Evolutionary conservation across 2,888 invertebrate genomes (phyloP), one percentile per base, ranked within the genome.

Genomic region (Chrysomela aeneicollis): DNA sequence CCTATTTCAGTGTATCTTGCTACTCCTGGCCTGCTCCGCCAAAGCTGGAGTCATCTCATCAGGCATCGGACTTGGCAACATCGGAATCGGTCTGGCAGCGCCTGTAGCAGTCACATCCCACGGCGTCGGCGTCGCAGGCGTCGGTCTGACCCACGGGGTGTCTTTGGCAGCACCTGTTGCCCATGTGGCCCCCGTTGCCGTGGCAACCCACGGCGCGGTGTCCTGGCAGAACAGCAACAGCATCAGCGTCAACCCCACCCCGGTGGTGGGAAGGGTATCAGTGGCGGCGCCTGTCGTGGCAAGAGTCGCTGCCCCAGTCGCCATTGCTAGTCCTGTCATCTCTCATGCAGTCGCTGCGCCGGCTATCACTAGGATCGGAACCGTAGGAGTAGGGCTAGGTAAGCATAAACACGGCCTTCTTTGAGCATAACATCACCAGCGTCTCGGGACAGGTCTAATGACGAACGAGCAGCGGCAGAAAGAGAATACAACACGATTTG

Each of bases 211-310:
- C 51, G 54, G 67, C 0, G 76, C 76, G 18, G 66, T 71, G 18
- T 76, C 76, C 0, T 76, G 73, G 55, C 75, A 75, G 64, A 76
- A 76, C 70, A 69, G 61, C 61, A 74, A 76, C 66, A 72, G 71
- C 51, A 69, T 76, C 49, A 70, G 73, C 8, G 58, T 76, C 3
- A 70, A 76, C 61, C 76, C 76, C 12, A 73, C 73, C 15, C 70
- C 74, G 4, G 71, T 76, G n/a, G 74, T 75, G 17, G 73, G 74
- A 1, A 61, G 61, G 37, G 69, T 67, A 42, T 64, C 65, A 26
- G 71, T 71, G 3, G 63, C 66, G 5, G 63, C 58, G 8, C 63
- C 65, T n/a, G 61, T 64, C 2, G 42, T 64, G 9, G 17, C 67
- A 8, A 60, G 61, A 4, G 63, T 69, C 12, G 69, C 63, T 18